Conservation (phyloP, 2,797 vertebrate species). For the Eurystomus glaucurus region DNA sequence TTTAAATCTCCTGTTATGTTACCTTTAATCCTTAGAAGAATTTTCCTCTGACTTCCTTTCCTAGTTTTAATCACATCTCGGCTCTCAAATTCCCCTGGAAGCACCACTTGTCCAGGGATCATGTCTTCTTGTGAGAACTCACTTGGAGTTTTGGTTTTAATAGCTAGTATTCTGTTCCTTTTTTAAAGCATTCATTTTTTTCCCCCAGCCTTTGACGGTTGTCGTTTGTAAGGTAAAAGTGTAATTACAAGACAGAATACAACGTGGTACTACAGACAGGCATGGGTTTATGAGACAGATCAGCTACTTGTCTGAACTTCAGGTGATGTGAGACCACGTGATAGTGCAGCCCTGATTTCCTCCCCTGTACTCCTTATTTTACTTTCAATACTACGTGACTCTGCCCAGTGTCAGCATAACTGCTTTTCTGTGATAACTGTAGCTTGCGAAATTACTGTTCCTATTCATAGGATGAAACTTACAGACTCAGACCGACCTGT, state of each 20-base stretch:
- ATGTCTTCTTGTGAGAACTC: background rate
- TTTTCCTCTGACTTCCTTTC: background rate
- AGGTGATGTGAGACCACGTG: background rate
- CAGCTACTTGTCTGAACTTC: background rate
- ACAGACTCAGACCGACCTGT: background rate
- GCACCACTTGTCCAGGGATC: background rate
- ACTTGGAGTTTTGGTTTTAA: background rate
- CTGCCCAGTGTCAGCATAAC: background rate
- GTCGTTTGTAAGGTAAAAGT: background rate
- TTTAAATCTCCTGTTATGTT: background rate
- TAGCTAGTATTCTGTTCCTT: background rate
- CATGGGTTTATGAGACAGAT: background rate
- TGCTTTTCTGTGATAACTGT: background rate
- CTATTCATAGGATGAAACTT: background rate
- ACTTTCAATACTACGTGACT: background rate
- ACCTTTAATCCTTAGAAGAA: background rate
- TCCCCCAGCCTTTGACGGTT: accelerated
- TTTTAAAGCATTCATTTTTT: background rate
- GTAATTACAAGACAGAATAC: background rate
- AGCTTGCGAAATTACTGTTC: background rate
- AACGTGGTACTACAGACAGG: background rate
- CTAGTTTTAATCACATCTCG: background rate
- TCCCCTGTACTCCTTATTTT: background rate
- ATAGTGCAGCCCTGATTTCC: background rate
- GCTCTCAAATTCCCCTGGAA: background rate